These are phyloP conservation scores for Sminthurinus aureus DNA, from an alignment of 2,888 invertebrate species.

Conservation along the genomic window DNA sequence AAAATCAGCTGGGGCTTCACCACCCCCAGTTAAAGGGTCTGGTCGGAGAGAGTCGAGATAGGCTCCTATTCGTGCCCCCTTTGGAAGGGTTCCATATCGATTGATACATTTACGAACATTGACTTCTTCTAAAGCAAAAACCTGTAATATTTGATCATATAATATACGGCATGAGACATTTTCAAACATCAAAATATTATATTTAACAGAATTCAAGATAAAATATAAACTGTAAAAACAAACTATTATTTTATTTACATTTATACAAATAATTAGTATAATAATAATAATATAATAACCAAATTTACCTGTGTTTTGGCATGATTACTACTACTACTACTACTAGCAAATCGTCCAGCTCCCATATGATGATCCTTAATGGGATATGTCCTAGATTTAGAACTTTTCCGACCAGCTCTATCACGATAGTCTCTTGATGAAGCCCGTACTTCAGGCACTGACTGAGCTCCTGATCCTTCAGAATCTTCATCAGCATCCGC, in stretches of 20 bases:
- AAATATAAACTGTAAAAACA: background rate
- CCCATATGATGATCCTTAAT: constrained; percentile 65
- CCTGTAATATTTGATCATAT: no score
- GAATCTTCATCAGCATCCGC: constrained; percentile 59
- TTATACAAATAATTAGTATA: no score
- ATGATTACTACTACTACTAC: constrained; percentile 50
- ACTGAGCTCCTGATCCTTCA: constrained; percentile 58
- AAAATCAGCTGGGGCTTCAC: constrained; percentile 53
- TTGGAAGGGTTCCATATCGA: constrained; percentile 95
- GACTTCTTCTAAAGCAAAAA: constrained; percentile 93
- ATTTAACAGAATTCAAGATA: no score
- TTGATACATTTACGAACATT: constrained; percentile 94
- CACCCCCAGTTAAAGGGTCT: constrained; percentile 69
- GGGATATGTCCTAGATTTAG: constrained; percentile 70
- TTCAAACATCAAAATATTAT: no score
- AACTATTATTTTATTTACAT: no score
- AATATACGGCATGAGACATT: no score
- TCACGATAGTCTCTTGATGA: constrained; percentile 53
- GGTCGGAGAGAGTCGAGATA: constrained; percentile 92
- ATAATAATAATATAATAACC: background rate
- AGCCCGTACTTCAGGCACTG: constrained; percentile 55
- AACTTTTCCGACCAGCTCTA: constrained; percentile 68
- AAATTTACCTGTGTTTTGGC: constrained; percentile 51
- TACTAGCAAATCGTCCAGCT: constrained; percentile 42
- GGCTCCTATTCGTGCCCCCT: constrained; percentile 94